Evolutionary conservation across 2,888 invertebrate species (phyloP).

Genomic region (Beris chalybata): DNA sequence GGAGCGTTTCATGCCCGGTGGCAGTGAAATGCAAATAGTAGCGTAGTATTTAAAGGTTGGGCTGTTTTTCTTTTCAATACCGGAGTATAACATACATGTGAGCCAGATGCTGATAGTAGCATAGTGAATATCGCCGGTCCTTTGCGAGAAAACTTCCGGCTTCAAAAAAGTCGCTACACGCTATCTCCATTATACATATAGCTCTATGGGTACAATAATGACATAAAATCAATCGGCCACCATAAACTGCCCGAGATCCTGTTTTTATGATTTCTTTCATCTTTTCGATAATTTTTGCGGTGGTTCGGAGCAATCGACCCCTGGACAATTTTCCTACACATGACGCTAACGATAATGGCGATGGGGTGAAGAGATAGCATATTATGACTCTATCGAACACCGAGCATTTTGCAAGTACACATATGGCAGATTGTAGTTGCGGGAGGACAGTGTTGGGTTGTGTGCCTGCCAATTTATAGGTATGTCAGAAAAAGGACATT

Average conservation of each 20-base stretch:
- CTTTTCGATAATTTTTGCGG: background rate
- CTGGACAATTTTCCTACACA: background rate
- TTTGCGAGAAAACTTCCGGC: no score
- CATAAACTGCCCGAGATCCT: conserved; percentile 14
- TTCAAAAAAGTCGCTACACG: no score
- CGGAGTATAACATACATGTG: no score
- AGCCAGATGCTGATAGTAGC: no score
- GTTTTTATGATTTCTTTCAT: conserved; percentile 19
- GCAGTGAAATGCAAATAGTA: no score
- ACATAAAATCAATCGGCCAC: conserved; percentile 5
- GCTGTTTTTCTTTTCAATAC: no score
- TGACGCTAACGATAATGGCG: conserved; percentile 8
- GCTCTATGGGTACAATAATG: background rate
- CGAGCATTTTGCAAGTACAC: conserved; percentile 4
- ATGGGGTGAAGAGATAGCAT: conserved; percentile 27
- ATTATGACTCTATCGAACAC: conserved; percentile 33
- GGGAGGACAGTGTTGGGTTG: background rate
- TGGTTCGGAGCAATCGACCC: no score
- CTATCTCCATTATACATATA: no score
- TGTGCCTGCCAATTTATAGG: conserved; percentile 30
- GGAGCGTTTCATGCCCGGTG: no score
- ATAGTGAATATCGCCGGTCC: no score
- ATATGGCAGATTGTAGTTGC: background rate
- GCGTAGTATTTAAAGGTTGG: no score
- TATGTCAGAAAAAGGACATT: conserved; percentile 37